A percentile compares a stretch with the other conserved stretches of the same genome.
phyloP scores from a whole-genome alignment of 2,113 vertebrate genomes.

The Phalacrocorax pelagicus region DNA sequence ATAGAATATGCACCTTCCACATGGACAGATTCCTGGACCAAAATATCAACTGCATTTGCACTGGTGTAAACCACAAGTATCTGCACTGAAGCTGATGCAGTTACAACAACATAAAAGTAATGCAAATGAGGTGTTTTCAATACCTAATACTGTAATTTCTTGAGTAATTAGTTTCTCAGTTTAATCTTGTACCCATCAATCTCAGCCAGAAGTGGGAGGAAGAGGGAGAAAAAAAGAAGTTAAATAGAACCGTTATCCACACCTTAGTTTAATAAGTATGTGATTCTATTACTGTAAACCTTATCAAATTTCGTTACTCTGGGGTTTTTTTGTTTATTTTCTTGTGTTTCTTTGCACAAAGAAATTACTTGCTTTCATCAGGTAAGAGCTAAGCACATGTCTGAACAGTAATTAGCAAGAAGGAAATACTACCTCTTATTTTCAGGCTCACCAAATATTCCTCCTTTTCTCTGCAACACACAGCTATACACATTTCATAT shows the following conservation, averaged over 20 bases:
- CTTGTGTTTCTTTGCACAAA: neutral
- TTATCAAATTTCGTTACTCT: neutral
- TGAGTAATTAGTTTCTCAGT: neutral
- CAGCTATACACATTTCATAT: neutral
- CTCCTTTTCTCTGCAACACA: neutral
- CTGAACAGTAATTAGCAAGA: neutral
- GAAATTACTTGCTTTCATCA: neutral
- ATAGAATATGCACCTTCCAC: neutral
- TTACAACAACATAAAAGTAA: neutral
- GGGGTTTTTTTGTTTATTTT: neutral
- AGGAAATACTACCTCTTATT: neutral
- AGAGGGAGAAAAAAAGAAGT: neutral
- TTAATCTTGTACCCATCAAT: neutral
- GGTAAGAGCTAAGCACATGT: neutral
- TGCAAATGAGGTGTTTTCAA: neutral
- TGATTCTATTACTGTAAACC: neutral
- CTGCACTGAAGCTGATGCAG: neutral
- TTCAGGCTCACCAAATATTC: neutral
- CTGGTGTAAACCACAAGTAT: neutral
- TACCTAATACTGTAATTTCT: neutral
- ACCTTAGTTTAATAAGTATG: neutral
- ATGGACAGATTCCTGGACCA: neutral
- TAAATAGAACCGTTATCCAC: neutral
- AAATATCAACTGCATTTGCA: neutral
- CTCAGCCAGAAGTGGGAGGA: neutral